These are phyloP conservation scores for Philantomba maxwellii DNA, from an alignment of 2,113 vertebrate species.

Conservation along the genomic window DNA sequence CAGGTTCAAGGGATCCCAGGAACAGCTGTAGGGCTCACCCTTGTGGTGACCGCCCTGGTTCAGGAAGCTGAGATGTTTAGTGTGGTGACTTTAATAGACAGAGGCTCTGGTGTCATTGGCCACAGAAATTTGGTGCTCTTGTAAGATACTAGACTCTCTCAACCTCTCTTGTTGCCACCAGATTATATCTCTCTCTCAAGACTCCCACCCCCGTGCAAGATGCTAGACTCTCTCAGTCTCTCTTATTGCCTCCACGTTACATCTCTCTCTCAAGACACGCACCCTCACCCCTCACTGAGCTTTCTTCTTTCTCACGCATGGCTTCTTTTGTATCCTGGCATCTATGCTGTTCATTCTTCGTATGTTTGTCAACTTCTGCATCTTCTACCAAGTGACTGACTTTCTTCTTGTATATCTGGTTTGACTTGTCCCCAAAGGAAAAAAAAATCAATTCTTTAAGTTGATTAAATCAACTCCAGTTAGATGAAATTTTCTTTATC, in stretches of 20 bases:
- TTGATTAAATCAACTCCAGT: not conserved
- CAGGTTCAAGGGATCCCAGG: not conserved
- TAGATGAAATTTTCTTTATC: not conserved
- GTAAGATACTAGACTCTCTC: no score
- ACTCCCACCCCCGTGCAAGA: no score
- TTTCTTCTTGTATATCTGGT: not conserved
- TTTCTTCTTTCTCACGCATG: not conserved
- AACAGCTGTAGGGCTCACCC: not conserved
- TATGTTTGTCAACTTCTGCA: not conserved
- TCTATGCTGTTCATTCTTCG: not conserved
- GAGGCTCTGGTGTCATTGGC: not conserved
- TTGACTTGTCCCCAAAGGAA: not conserved
- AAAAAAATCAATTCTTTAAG: not conserved
- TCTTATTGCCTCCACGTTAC: not conserved
- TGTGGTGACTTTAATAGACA: not conserved
- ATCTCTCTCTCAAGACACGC: not conserved
- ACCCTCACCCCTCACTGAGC: accelerated
- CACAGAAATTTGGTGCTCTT: not conserved
- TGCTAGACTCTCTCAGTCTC: not conserved
- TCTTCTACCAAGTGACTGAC: not conserved
- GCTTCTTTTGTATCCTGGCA: not conserved
- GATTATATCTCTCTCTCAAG: no score
- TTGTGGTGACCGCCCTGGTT: no score
- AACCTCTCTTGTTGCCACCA: no score
- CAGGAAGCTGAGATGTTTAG: not conserved